A percentile compares a stretch with the other conserved stretches of the same genome.
phyloP scores from a whole-genome alignment of 2,888 invertebrate genomes.

The Agapostemon virescens region DNA sequence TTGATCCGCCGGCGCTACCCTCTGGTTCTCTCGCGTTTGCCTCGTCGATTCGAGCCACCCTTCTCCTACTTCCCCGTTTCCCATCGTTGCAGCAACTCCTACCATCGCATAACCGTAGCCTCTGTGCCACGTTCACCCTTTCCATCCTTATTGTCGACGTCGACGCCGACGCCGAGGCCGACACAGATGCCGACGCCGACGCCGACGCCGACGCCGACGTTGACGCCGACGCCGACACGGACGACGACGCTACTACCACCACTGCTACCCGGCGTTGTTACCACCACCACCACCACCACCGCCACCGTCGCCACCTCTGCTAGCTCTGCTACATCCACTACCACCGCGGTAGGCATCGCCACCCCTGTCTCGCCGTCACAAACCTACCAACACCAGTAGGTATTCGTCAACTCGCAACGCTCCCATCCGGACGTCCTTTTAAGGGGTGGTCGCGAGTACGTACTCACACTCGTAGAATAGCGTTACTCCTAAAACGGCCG shows the following conservation, averaged over 20 bases:
- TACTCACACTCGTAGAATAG: conserved; percentile 58
- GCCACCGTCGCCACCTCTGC: not conserved
- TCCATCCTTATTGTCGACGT: not conserved
- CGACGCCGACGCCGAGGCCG: not conserved
- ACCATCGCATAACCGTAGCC: not conserved
- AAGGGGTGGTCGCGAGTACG: conserved; percentile 46
- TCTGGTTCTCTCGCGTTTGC: conserved; percentile 4
- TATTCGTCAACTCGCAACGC: conserved; percentile 24
- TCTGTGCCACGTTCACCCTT: conserved; percentile 7
- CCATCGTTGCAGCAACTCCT: conserved; percentile 26
- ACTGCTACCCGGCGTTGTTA: too few relatives aligned
- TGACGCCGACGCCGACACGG: not conserved
- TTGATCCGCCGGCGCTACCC: conserved; percentile 29
- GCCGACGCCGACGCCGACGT: not conserved
- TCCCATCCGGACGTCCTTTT: conserved; percentile 39
- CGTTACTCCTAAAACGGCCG: conserved; percentile 67
- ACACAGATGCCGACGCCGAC: not conserved
- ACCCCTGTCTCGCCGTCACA: conserved; percentile 3
- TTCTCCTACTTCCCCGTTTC: conserved; percentile 35
- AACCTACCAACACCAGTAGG: conserved; percentile 16
- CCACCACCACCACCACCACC: not conserved
- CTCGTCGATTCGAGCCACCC: conserved; percentile 29
- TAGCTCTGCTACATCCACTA: not conserved
- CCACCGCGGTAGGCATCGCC: conserved; percentile 3
- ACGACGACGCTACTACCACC: not conserved